Base-by-base conservation (phyloP, 2,888 invertebrate genomes). In the Balanococcus diminutus region DNA sequence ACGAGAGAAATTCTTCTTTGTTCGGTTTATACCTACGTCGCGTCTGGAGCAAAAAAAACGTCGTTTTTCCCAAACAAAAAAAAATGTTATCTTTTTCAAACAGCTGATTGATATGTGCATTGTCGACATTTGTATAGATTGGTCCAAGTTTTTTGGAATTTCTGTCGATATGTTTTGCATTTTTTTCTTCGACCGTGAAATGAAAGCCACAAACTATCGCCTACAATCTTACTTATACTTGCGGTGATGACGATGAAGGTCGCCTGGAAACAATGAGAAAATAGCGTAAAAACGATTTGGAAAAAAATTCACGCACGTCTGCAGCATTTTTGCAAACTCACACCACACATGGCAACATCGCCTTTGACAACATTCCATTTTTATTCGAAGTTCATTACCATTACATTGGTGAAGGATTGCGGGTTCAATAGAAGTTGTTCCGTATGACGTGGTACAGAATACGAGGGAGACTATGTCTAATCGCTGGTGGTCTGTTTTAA, bases 351-450 rank as follows among this genome's bases (percentile, higher is more conserved):
- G 75, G 75, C 75, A 79, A 79, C 75, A 79, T 79, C 75, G 75
- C 75, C 75, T 79, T 79, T 79, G 75, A 82, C 82, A 82, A 51
- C 82, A 82, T 82, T 82, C 82, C 82, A 51, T 82, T 82, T 82
- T 51, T 81, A 46, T 81, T 51, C 82, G 56, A 82, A 82, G 82
- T 82, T 82, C 82, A 82, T 82, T 82, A 82, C 82, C 82, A 82
- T 82, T 82, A 56, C n/a, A 25, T 46, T 46, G 56, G 82, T 51
- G 56, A 82, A 82, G 82, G 82, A 82, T 82, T 82, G 51, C 56
- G 82, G 82, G 56, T 82, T 82, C 51, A 56, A 82, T 82, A 82
- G 82, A 39, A 82, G 82, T 82, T 79, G 75, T 79, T 46, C 82
- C 46, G 42, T 82, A 56, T 82, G 46, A 82, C 56, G 82, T 46